Evolutionary conservation across 1,140 invertebrate genomes (phyloP).

Genomic region (Homalodisca vitripennis): DNA sequence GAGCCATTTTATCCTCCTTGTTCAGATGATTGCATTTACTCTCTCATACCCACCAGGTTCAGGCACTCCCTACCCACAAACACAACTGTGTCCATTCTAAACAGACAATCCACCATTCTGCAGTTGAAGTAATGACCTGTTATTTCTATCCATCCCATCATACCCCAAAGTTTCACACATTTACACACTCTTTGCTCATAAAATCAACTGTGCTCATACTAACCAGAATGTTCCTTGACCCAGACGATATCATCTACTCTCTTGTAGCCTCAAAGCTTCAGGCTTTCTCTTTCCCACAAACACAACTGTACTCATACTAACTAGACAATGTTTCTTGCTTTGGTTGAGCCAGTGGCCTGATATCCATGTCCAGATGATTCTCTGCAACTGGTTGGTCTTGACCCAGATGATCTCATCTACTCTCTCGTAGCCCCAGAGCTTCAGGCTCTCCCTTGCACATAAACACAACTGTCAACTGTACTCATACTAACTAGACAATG

Average conservation of each 20-base stretch:
- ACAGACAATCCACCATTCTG: slow-evolving; percentile 97
- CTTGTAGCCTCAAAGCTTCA: too few species aligned
- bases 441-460: slow-evolving; percentile 89
- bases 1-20: too few species aligned
- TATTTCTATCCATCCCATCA: slow-evolving; percentile 94
- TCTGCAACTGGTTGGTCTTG: slow-evolving; percentile 96
- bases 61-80: too few species aligned
- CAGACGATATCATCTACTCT: slow-evolving; percentile 98
- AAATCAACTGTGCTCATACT: too few species aligned
- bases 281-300: too few species aligned
- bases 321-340: slow-evolving; percentile 97
- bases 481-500: slow-evolving; percentile 79
- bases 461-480: slow-evolving; percentile 47
- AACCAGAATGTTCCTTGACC: too few species aligned
- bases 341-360: slow-evolving; percentile 99
- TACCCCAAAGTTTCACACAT: slow-evolving; percentile 95
- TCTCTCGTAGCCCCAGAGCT: slow-evolving; percentile 93
- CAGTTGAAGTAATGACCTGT: slow-evolving; percentile 99
- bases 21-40: too few species aligned
- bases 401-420: slow-evolving; percentile 99
- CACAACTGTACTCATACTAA: too few species aligned
- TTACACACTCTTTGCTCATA: too few species aligned
- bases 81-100: too few species aligned
- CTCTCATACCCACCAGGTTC: too few species aligned
- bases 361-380: slow-evolving; percentile 94